Evolutionary conservation across 2,113 vertebrate genomes (phyloP).

Genomic region (Nerophis lumbriciformis): DNA sequence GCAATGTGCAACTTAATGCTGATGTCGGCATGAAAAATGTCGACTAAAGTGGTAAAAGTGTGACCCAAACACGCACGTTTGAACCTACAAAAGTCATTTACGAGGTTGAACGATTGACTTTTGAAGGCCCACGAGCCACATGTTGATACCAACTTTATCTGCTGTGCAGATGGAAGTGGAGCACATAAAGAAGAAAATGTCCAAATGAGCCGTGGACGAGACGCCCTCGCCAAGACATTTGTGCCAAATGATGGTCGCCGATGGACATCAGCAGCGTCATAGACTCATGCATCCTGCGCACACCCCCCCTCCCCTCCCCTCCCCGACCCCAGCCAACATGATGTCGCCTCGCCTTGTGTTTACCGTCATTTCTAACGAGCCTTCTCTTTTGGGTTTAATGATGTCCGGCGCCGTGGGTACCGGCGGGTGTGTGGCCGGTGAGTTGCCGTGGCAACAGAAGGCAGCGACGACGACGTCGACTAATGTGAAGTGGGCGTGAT

Average conservation of each 20-base stretch:
- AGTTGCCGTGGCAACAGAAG: slow-evolving; percentile 42
- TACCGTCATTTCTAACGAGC: slow-evolving; percentile 33
- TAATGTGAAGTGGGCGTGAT: slow-evolving; percentile 68
- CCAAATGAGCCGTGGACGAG: slow-evolving; percentile 78
- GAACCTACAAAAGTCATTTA: too few relatives aligned
- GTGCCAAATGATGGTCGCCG: slow-evolving; percentile 82
- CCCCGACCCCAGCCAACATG: background rate
- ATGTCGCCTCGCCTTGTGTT: slow-evolving; percentile 54
- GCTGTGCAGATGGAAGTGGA: slow-evolving; percentile 88
- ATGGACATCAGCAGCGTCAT: slow-evolving; percentile 34
- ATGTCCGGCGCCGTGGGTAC: slow-evolving; percentile 40
- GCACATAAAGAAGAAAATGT: slow-evolving; percentile 94
- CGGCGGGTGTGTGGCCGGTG: slow-evolving; percentile 30
- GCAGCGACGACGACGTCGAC: slow-evolving; percentile 83
- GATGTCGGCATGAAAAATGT: too few relatives aligned
- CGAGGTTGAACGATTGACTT: too few relatives aligned
- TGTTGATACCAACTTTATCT: slow-evolving; percentile 21
- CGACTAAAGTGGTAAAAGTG: too few relatives aligned
- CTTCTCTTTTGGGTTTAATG: slow-evolving; percentile 21
- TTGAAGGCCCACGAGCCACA: too few relatives aligned
- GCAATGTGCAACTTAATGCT: too few relatives aligned
- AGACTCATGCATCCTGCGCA: slow-evolving; percentile 30
- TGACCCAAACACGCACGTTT: too few relatives aligned
- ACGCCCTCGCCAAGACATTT: slow-evolving; percentile 81
- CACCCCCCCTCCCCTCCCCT: background rate